Percentiles rank a stretch among this genome's conserved stretches.
These are phyloP conservation scores for Olivierus martensii DNA, from an alignment of 1,140 invertebrate species.

Conservation along the genomic window DNA sequence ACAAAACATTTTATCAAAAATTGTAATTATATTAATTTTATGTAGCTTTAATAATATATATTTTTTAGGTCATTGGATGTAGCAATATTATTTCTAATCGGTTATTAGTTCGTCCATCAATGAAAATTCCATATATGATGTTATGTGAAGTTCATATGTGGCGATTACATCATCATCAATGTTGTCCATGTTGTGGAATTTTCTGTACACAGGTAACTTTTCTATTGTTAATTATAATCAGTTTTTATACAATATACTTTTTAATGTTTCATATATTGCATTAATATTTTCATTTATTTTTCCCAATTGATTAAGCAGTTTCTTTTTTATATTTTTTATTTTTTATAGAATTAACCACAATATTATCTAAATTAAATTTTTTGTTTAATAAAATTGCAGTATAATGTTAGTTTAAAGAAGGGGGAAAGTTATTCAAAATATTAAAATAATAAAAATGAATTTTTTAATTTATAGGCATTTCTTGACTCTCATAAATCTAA, in stretches of 20 bases:
- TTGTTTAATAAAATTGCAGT: neutral
- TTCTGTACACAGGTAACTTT: slow-evolving; percentile 69
- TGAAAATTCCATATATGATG: slow-evolving; percentile 61
- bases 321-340: neutral
- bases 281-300: neutral
- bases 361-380: no score
- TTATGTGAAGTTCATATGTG: slow-evolving; percentile 64
- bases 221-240: neutral
- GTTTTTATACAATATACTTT: neutral
- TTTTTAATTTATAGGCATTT: no score
- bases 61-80: slow-evolving; percentile 47
- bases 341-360: neutral
- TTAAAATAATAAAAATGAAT: no score
- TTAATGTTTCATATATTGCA: no score
- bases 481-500: no score
- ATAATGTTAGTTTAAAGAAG: no score
- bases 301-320: neutral
- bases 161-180: slow-evolving; percentile 61
- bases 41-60: no score
- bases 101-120: slow-evolving; percentile 50
- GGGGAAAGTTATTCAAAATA: no score
- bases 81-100: slow-evolving; percentile 46
- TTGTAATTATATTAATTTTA: no score
- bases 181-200: slow-evolving; percentile 74
- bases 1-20: no score